phyloP scores from a whole-genome alignment of 2,113 vertebrate genomes.

The Neoarius graeffei region DNA sequence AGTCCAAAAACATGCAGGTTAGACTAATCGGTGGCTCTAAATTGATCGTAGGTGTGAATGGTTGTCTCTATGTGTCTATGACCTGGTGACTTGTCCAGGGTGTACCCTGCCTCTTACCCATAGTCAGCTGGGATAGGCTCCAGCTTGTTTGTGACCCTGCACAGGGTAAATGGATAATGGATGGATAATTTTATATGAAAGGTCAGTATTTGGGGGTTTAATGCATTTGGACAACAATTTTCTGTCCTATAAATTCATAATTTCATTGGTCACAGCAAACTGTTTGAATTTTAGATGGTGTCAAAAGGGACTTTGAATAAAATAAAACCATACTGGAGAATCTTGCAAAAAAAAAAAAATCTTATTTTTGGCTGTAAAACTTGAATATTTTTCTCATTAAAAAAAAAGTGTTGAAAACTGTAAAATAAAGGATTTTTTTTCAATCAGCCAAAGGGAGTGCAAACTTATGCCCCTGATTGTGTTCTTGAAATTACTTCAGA shows the following conservation, averaged over 20 bases:
- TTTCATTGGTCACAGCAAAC: not conserved
- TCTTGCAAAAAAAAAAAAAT: no score
- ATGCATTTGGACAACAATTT: not conserved
- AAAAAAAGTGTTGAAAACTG: no score
- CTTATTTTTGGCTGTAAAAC: not conserved
- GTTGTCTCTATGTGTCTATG: no score
- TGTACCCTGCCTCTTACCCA: no score
- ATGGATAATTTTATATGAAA: not conserved
- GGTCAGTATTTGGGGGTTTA: not conserved
- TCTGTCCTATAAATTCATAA: not conserved
- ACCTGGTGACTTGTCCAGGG: no score
- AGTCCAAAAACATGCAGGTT: no score
- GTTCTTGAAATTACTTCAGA: not conserved
- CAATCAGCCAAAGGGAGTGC: not conserved
- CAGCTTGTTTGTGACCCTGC: no score
- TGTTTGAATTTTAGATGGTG: not conserved
- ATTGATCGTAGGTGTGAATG: no score
- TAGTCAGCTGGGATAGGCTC: no score
- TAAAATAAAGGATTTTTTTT: not conserved
- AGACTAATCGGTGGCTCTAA: no score
- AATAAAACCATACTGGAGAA: not conserved
- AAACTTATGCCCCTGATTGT: not conserved
- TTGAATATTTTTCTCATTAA: not conserved
- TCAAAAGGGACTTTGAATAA: not conserved
- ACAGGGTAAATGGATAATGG: no score